These are phyloP conservation scores for Carlito syrichta DNA, from an alignment of 2,113 vertebrate genomes.

Conservation along the genomic window DNA sequence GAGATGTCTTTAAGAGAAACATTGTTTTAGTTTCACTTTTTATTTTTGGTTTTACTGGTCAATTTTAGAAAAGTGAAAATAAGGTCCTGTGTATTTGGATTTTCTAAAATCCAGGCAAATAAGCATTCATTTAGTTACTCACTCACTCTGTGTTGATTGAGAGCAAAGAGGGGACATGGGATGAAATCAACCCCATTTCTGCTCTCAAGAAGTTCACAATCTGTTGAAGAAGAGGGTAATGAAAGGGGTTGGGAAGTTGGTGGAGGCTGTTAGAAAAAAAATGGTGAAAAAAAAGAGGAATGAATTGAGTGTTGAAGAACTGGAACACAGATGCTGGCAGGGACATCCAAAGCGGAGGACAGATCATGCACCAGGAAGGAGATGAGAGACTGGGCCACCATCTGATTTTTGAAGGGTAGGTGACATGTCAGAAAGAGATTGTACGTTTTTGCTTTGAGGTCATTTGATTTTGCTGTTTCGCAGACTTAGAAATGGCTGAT, in stretches of 20 bases:
- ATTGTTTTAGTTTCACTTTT: constrained; percentile 43
- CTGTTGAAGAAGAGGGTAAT: not conserved
- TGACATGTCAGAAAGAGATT: not conserved
- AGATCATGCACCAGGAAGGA: accelerated
- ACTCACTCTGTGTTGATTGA: not conserved
- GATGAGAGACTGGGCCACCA: not conserved
- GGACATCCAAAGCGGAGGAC: not conserved
- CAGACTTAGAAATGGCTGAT: not conserved
- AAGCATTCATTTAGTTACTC: not conserved
- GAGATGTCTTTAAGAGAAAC: constrained; percentile 14
- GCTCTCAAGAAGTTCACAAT: not conserved
- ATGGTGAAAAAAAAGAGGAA: not conserved
- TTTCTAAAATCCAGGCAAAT: constrained; percentile 31
- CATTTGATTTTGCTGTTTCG: not conserved
- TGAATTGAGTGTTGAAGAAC: not conserved
- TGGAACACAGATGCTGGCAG: too few relatives aligned
- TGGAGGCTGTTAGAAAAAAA: not conserved
- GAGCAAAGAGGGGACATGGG: not conserved
- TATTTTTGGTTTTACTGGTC: constrained; percentile 33
- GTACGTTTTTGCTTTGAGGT: not conserved
- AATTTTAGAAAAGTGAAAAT: constrained; percentile 44
- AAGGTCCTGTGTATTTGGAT: not conserved
- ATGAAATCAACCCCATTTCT: not conserved
- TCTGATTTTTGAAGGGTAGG: not conserved
- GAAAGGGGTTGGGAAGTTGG: too few relatives aligned